Base-by-base conservation (phyloP, 2,888 invertebrate species). In the Podotricha telesiphe region DNA sequence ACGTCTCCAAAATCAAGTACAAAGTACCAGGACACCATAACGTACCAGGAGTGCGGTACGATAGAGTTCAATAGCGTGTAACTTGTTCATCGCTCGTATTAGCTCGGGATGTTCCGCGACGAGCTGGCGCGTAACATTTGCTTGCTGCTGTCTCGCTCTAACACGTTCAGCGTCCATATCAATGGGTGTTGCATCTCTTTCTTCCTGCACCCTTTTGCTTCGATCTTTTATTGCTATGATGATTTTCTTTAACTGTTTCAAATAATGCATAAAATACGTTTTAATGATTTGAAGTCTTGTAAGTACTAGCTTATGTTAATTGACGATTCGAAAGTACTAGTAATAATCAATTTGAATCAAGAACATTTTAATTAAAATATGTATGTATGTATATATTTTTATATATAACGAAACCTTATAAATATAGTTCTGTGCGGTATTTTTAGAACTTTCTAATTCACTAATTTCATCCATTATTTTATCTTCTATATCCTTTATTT, bases 101-200 rank as follows among this genome's bases (percentile, higher is more conserved):
- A 59, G 20, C 6, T 45, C 45, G 45, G 42, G n/a, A 20, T 59
- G 59, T 17, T 11, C 11, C 22, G 45, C 42, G 15, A 45, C 42
- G 22, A 59, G 22, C 10, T 20, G n/a, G 8, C 42, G 59, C 59
- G 45, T 20, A 5, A 42, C 45, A 1, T 45, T 45, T 5, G 22
- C n/a, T 13, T 59, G 42, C 17, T 59, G 59, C 20, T 11, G 59
- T 59, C 45, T 59, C 45, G 59, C 59, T 45, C 17, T 28, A n/a
- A 3, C 59, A 2, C 42, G 22, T 15, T 45, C 59, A 22, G n/a
- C 42, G 10, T 45, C 22, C 59, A 59, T 59, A 59, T 59, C 45
- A n/a, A 45, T 28, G 2, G 22, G n/a, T 17, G 20, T 45, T 59
- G 5, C 4, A 1, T 59, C 22, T 10, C 28, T 45, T 22, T 45